These are phyloP conservation scores for Chelon labrosus DNA, from an alignment of 2,797 vertebrate species.

Conservation along the genomic window DNA sequence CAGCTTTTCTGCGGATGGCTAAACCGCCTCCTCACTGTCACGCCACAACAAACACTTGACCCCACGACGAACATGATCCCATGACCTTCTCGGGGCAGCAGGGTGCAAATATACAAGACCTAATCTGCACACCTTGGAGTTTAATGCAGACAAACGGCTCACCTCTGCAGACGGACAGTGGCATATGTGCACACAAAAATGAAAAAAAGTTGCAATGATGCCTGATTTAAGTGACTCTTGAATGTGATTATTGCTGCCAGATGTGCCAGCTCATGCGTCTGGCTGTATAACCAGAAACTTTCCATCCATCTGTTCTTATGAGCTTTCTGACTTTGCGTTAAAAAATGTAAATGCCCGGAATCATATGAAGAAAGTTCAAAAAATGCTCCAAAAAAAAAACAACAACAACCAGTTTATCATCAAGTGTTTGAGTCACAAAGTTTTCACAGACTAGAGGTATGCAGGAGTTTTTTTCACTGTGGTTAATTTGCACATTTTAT, in stretches of 20 bases:
- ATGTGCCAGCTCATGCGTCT: conserved; percentile 48
- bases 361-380: neutral
- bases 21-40: conserved; percentile 20
- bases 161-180: neutral
- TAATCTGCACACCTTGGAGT: neutral
- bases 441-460: neutral
- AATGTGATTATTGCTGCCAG: conserved; percentile 53
- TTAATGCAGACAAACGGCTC: conserved; percentile 1
- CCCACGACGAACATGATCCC: conserved; percentile 11
- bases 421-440: neutral
- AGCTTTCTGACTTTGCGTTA: conserved; percentile 14
- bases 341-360: neutral
- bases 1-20: conserved; percentile 32
- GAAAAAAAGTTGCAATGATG: conserved; percentile 5
- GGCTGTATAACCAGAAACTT: conserved; percentile 42
- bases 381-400: neutral
- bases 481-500: too few species aligned
- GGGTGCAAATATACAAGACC: neutral
- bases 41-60: conserved; percentile 41
- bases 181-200: neutral
- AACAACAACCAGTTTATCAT: neutral
- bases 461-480: neutral
- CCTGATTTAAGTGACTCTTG: conserved; percentile 30
- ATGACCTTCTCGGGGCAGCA: neutral
- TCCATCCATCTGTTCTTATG: conserved; percentile 42